Evolutionary conservation across 2,113 vertebrate genomes (phyloP).

Genomic region (Lynx canadensis): DNA sequence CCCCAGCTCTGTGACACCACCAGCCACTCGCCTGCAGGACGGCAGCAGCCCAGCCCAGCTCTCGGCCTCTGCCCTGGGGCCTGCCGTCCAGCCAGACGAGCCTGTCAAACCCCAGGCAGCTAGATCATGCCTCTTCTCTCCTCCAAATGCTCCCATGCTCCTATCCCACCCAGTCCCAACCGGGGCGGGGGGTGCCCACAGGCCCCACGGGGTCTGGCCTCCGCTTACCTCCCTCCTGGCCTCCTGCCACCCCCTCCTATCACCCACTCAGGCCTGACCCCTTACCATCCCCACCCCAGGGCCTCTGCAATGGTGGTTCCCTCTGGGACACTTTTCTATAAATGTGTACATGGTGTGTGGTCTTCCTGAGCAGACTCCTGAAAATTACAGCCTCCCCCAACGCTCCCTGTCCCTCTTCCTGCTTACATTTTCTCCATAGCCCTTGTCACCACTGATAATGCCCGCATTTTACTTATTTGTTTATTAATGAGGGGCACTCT

Average conservation of each 20-base stretch:
- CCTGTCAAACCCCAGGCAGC: not conserved
- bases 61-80: fast-evolving
- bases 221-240: no score
- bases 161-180: not conserved
- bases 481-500: not conserved
- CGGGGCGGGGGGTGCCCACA: fast-evolving
- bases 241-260: not conserved
- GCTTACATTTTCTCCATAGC: not conserved
- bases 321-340: not conserved
- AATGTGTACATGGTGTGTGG: fast-evolving
- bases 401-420: not conserved
- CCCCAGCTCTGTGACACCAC: fast-evolving
- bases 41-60: not conserved
- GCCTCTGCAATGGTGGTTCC: not conserved
- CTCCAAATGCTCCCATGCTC: not conserved
- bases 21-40: no score
- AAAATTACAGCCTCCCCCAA: not conserved
- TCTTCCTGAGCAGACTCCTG: not conserved
- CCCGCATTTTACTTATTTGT: not conserved
- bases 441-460: not conserved
- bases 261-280: not conserved
- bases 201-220: not conserved
- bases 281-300: not conserved
- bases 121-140: not conserved
- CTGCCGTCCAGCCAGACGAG: not conserved